Base-by-base conservation (phyloP, 2,113 vertebrate genomes). In the Chloropsis hardwickii region DNA sequence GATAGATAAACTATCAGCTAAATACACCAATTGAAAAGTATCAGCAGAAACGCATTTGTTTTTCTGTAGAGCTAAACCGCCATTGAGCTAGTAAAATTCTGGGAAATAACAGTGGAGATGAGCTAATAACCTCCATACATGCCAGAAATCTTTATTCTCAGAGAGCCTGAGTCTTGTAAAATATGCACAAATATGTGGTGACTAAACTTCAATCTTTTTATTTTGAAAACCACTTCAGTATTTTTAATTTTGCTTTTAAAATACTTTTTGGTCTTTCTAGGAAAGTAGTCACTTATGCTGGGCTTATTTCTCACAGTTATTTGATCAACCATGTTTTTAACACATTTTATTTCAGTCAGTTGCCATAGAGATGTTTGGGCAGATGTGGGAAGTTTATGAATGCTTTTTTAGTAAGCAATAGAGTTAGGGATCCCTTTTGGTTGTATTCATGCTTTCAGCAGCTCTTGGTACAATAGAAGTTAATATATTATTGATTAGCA, bases 291-390 rank as follows among this genome's bases (percentile, higher is more conserved):
- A 56, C 4, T 39, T 78, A 6, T 16, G 18, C 20, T 37, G 21
- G 48, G 18, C 24, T 64, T 56, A 28, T 54, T 81, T 91, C 35
- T 90, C 33, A 47, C 12, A n/a, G 35, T 28, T 84, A 81, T 86
- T 83, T 78, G 5, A 22, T 66, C 42, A 66, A 8, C 18, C 3
- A 1, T 22, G 11, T 71, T 83, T 83, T 89, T 71, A 69, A 65
- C 6, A 10, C 23, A 13, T 48, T 72, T 22, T 79, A 0, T 35
- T 72, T 76, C 0, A 0, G 5, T 71, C 48, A 73, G 10, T 61
- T 92, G 64, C 37, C 5, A 8, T 27, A 65, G 14, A 9, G 27
- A 7, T 66, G 16, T 66, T 86, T 61, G 37, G 70, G 22, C 24
- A 81, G 35, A 53, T 77, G 12, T 14, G 9, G 54, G 37, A 72